Percentiles rank a stretch among this genome's conserved stretches.
phyloP scores from a whole-genome alignment of 2,888 invertebrate species.

The Melangyna quadrimaculata region DNA sequence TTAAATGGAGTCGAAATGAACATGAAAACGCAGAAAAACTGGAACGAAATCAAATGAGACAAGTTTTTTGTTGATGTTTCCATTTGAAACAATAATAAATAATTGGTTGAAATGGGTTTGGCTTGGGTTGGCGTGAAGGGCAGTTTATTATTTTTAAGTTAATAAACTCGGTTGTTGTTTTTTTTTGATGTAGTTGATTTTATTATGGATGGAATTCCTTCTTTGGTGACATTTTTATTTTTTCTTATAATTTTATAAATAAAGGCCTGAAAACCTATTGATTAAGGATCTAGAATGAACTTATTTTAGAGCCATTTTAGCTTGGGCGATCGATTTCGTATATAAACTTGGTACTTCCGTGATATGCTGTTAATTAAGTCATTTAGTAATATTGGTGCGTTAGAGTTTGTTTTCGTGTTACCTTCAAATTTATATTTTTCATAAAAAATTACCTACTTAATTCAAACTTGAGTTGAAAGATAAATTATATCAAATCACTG shows the following conservation, averaged over 20 bases:
- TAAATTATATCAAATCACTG: no score
- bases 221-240: not conserved
- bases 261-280: not conserved
- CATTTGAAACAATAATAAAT: not conserved
- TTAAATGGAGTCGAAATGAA: slow-evolving; percentile 45
- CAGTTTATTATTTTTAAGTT: slow-evolving; percentile 18
- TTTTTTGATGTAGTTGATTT: no score
- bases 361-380: no score
- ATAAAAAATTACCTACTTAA: no score
- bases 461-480: no score
- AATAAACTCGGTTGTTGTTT: not conserved
- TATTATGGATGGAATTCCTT: not conserved
- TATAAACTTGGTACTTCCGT: no score
- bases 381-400: no score
- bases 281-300: not conserved
- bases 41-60: slow-evolving; percentile 56
- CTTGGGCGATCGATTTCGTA: no score
- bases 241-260: not conserved
- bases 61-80: not conserved
- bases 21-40: slow-evolving; percentile 46
- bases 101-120: not conserved
- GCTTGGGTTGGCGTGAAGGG: slow-evolving; percentile 13
- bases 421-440: no score
- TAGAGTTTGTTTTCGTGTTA: no score
- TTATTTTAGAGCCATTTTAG: not conserved